Evolutionary conservation across 2,113 vertebrate genomes (phyloP).

Genomic region (Brienomyrus longianalis): DNA sequence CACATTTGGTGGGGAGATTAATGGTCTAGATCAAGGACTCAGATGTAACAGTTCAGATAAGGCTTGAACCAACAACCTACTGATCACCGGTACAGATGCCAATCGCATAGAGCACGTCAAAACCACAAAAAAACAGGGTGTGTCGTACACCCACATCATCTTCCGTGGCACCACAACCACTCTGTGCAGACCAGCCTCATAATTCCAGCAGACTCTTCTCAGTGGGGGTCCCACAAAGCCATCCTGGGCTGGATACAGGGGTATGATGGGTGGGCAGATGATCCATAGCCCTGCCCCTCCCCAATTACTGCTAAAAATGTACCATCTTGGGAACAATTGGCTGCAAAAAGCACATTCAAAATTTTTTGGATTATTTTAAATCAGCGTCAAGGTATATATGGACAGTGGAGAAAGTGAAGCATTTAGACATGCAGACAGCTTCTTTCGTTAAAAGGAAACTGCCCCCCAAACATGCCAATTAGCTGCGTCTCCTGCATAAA

Average conservation of each 20-base stretch:
- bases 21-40: neutral
- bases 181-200: neutral
- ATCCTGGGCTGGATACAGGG: neutral
- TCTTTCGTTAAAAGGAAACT: slow-evolving; percentile 22
- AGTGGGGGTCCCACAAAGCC: neutral
- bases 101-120: neutral
- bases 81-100: neutral
- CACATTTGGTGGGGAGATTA: neutral
- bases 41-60: neutral
- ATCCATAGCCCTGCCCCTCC: neutral
- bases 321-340: neutral
- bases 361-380: neutral
- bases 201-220: neutral
- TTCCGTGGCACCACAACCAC: neutral
- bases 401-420: neutral
- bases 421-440: slow-evolving; percentile 24
- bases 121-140: neutral
- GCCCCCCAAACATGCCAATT: slow-evolving; percentile 37
- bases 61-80: neutral
- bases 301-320: neutral
- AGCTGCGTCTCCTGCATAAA: slow-evolving; percentile 28
- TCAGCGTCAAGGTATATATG: neutral
- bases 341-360: neutral
- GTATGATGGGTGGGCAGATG: neutral
- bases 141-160: neutral